phyloP scores from a whole-genome alignment of 2,797 vertebrate species.

The Pelochelys cantorii region DNA sequence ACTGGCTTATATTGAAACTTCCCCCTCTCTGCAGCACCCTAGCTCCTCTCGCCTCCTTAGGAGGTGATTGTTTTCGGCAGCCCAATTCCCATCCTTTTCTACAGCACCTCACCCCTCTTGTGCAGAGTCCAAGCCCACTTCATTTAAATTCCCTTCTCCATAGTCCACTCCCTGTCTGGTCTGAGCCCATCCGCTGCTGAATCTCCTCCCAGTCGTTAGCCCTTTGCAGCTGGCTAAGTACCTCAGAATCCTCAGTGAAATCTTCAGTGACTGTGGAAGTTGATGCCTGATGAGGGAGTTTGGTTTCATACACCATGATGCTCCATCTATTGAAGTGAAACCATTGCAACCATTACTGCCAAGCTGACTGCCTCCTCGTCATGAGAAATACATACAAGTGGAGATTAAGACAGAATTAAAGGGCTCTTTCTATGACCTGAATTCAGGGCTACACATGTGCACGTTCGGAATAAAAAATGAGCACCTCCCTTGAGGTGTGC shows the following conservation, averaged over 20 bases:
- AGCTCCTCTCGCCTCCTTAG: background rate
- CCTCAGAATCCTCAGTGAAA: slow-evolving; percentile 94
- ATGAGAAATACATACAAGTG: background rate
- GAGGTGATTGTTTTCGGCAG: background rate
- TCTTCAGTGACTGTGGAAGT: slow-evolving; percentile 88
- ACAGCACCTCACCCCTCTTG: background rate
- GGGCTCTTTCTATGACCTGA: background rate
- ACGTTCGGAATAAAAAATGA: background rate
- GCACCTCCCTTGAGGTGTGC: background rate
- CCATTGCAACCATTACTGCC: slow-evolving; percentile 13
- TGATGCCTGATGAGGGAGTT: slow-evolving; percentile 89
- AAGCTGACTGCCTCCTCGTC: background rate
- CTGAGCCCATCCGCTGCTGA: background rate
- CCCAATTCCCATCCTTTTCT: background rate
- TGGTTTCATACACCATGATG: slow-evolving; percentile 98
- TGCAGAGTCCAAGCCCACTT: background rate
- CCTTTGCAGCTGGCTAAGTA: slow-evolving; percentile 60
- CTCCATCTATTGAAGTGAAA: slow-evolving; percentile 88
- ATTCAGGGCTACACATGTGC: background rate
- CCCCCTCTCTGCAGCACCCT: background rate
- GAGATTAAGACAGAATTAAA: background rate
- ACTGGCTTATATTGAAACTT: background rate
- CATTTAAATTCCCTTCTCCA: background rate
- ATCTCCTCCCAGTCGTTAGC: background rate
- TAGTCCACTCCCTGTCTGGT: background rate